phyloP scores from a whole-genome alignment of 1,140 invertebrate genomes.

The Achroia grisella region DNA sequence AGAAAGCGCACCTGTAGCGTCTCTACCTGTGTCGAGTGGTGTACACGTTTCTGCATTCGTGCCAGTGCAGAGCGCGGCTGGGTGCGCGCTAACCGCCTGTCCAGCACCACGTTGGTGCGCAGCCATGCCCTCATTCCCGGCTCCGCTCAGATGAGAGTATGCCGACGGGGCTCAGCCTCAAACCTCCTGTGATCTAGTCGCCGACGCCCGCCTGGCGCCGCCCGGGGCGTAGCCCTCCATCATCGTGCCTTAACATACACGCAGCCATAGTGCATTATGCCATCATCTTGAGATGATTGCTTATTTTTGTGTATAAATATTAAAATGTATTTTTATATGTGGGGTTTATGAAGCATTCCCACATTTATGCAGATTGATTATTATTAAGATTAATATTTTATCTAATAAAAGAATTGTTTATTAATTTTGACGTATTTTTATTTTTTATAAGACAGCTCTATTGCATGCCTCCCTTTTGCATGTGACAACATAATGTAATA shows the following conservation, averaged over 20 bases:
- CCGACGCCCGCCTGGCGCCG: conserved; percentile 61
- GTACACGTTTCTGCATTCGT: conserved; percentile 57
- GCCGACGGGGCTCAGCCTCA: conserved; percentile 44
- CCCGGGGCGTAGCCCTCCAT: conserved; percentile 65
- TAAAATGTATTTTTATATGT: conserved; percentile 70
- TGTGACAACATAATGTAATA: too few species aligned
- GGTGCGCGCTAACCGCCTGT: conserved; percentile 44
- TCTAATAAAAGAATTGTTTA: conserved; percentile 68
- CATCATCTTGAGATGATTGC: conserved; percentile 48
- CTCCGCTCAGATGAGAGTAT: conserved; percentile 58
- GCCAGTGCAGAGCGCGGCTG: conserved; percentile 50
- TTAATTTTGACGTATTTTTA: conserved; percentile 39
- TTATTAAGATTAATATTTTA: conserved; percentile 58
- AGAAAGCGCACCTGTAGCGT: conserved; percentile 39
- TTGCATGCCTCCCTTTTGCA: too few species aligned
- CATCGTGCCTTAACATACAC: conserved; percentile 66
- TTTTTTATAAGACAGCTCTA: conserved; percentile 10
- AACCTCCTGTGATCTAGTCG: conserved; percentile 68
- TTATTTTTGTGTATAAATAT: conserved; percentile 68
- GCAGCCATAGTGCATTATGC: conserved; percentile 68
- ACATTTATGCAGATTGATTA: conserved; percentile 61
- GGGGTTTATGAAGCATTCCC: conserved; percentile 62
- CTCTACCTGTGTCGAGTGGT: conserved; percentile 38
- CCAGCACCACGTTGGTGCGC: conserved; percentile 42
- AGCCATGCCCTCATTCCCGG: conserved; percentile 41